These are phyloP conservation scores for Sorex araneus DNA, from an alignment of 2,113 vertebrate genomes.

Conservation along the genomic window DNA sequence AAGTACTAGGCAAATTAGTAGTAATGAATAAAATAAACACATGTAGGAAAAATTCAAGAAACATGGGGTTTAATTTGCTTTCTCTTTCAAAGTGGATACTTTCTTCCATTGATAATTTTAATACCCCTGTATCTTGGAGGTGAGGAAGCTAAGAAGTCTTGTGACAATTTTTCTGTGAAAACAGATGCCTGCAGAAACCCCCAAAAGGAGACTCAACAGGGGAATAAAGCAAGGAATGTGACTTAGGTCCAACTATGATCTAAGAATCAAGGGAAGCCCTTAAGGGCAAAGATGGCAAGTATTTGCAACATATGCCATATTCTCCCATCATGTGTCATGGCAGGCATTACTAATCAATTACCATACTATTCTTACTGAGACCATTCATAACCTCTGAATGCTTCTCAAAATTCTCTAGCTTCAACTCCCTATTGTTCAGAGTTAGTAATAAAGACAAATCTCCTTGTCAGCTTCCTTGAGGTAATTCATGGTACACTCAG, in stretches of 20 bases:
- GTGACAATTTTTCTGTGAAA: background rate
- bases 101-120: conserved; percentile 43
- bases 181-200: background rate
- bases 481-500: conserved; percentile 9
- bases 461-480: conserved; percentile 17
- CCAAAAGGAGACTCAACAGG: background rate
- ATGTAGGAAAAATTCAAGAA: background rate
- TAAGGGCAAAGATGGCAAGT: conserved; percentile 13
- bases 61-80: conserved; percentile 6
- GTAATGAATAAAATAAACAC: background rate
- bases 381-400: conserved; percentile 28
- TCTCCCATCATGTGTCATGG: background rate
- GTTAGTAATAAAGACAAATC: conserved; percentile 48
- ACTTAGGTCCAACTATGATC: background rate
- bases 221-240: background rate
- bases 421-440: conserved; percentile 2
- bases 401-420: conserved; percentile 23
- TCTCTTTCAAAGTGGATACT: conserved; percentile 22
- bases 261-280: background rate
- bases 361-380: background rate
- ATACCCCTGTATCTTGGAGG: conserved; percentile 24
- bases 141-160: conserved; percentile 7
- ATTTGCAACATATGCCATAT: background rate
- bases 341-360: conserved; percentile 41
- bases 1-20: background rate